Percentiles rank a stretch among this genome's conserved stretches.
phyloP scores from a whole-genome alignment of 2,797 vertebrate species.

The Vespertilio murinus region DNA sequence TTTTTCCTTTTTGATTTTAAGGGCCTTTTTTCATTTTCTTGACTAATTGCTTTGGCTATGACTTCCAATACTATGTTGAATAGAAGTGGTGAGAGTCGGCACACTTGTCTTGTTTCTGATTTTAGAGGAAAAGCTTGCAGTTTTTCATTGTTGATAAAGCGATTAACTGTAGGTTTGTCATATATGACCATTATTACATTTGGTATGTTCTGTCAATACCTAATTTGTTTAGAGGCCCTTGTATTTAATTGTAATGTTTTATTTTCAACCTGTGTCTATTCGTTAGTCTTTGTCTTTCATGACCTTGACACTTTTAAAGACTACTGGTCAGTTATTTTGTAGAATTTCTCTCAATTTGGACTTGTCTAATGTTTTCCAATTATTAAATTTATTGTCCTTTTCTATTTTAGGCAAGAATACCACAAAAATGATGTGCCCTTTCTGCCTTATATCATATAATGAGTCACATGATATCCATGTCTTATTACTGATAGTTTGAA shows the following conservation, averaged over 20 bases:
- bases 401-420: constrained; percentile 38
- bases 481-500: constrained; percentile 43
- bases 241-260: not conserved
- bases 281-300: constrained; percentile 14
- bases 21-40: not conserved
- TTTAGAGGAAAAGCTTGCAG: not conserved
- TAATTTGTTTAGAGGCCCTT: not conserved
- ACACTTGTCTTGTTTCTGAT: not conserved
- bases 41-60: not conserved
- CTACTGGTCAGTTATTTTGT: constrained; percentile 23
- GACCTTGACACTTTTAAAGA: constrained; percentile 7
- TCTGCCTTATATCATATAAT: not conserved
- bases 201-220: not conserved
- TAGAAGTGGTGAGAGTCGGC: not conserved
- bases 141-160: not conserved
- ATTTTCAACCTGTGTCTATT: not conserved
- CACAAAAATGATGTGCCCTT: not conserved
- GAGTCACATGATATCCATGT: constrained; percentile 36
- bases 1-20: not conserved
- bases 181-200: not conserved
- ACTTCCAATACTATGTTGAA: not conserved
- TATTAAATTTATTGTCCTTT: constrained; percentile 34
- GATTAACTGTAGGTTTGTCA: not conserved
- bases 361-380: constrained; percentile 24
- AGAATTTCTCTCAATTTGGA: constrained; percentile 26